These are phyloP conservation scores for Xanthia togata DNA, from an alignment of 2,888 invertebrate species.

Conservation along the genomic window DNA sequence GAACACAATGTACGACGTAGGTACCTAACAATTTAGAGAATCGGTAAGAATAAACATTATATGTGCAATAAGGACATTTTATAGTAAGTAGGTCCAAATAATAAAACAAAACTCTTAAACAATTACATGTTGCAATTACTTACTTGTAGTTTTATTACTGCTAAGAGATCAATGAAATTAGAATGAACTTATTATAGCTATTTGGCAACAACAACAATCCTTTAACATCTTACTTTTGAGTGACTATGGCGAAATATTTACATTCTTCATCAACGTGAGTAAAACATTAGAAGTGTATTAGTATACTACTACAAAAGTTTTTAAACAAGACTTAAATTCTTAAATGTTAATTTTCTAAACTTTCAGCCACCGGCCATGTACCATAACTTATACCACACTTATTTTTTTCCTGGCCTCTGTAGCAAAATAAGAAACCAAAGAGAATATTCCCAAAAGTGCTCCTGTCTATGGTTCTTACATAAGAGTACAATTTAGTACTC, in stretches of 20 bases:
- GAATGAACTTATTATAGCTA: background rate
- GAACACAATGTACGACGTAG: background rate
- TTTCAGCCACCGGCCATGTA: background rate
- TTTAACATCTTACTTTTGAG: background rate
- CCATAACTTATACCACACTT: background rate
- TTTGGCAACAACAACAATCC: background rate
- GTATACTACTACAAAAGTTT: background rate
- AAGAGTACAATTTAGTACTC: constrained; percentile 61
- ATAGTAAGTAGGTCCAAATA: background rate
- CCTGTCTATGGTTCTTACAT: constrained; percentile 37
- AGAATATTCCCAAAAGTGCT: constrained; percentile 14
- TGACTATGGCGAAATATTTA: background rate
- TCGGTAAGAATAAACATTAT: background rate
- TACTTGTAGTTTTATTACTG: constrained; percentile 6
- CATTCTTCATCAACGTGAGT: background rate
- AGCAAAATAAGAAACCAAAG: background rate
- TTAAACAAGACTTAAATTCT: background rate
- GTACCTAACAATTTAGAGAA: background rate
- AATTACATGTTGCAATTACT: background rate
- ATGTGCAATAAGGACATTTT: background rate
- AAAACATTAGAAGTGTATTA: background rate
- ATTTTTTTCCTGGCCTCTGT: background rate
- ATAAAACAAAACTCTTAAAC: constrained; percentile 11
- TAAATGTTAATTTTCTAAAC: background rate
- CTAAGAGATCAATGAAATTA: background rate